Conservation (phyloP, 2,113 vertebrate genomes). For the Leptocoma aspasia region DNA sequence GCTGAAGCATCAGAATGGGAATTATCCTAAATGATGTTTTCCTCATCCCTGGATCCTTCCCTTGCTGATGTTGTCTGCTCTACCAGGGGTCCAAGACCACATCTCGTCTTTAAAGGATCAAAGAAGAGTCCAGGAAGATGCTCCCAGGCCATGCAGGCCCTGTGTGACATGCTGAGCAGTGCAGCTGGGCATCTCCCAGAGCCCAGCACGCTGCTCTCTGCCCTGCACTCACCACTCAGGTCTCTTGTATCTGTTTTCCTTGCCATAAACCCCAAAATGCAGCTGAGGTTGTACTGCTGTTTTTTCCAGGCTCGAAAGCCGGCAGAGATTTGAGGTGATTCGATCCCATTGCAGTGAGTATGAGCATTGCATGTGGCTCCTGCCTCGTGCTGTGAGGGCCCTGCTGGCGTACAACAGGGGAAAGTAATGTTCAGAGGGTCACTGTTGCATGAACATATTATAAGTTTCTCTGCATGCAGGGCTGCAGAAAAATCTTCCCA, state of each 20-base stretch:
- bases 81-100: not conserved
- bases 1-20: not conserved
- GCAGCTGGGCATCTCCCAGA: fast-evolving
- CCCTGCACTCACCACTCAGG: not conserved
- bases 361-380: fast-evolving
- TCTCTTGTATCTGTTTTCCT: not conserved
- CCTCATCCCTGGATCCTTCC: not conserved
- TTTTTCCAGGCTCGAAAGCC: constrained; percentile 42
- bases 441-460: too few species aligned
- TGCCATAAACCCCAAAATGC: not conserved
- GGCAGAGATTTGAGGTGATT: constrained; percentile 24
- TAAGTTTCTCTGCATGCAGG: too few species aligned
- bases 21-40: not conserved
- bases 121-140: not conserved
- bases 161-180: fast-evolving
- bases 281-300: not conserved
- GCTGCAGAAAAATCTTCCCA: too few species aligned
- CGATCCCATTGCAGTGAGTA: constrained; percentile 64
- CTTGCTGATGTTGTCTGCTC: not conserved
- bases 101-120: not conserved
- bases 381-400: fast-evolving
- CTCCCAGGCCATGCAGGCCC: fast-evolving
- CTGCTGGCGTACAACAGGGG: fast-evolving
- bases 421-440: not conserved
- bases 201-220: not conserved